Evolutionary conservation across 2,888 invertebrate genomes (phyloP).

Genomic region (Neocrepidodera transversa): DNA sequence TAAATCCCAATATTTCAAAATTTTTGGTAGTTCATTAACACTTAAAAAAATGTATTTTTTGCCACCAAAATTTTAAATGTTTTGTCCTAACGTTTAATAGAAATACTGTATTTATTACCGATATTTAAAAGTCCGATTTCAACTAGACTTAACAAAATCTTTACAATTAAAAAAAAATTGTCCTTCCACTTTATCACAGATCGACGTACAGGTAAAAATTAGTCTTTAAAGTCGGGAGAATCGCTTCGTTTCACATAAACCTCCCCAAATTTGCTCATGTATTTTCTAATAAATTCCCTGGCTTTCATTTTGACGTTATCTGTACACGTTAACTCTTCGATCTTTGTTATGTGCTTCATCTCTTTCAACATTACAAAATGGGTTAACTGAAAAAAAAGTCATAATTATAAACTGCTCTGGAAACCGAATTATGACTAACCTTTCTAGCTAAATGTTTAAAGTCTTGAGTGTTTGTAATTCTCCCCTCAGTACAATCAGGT

Average conservation of each 20-base stretch:
- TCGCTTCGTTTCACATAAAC: slow-evolving; percentile 76
- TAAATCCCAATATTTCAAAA: too few species aligned
- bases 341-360: slow-evolving; percentile 86
- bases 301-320: slow-evolving; percentile 95
- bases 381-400: slow-evolving; percentile 73
- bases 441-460: slow-evolving; percentile 94
- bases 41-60: too few species aligned
- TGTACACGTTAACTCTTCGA: slow-evolving; percentile 85
- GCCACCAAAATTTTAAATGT: too few species aligned
- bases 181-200: slow-evolving; percentile 34
- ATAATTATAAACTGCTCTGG: neutral
- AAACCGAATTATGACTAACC: too few species aligned
- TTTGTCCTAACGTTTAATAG: too few species aligned
- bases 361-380: slow-evolving; percentile 96
- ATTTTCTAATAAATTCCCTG: slow-evolving; percentile 92
- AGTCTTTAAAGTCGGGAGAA: slow-evolving; percentile 60
- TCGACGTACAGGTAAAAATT: slow-evolving; percentile 26
- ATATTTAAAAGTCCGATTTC: too few species aligned
- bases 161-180: too few species aligned
- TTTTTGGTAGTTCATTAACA: too few species aligned
- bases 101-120: too few species aligned
- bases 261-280: slow-evolving; percentile 93
- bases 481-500: slow-evolving; percentile 81
- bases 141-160: too few species aligned
- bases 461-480: slow-evolving; percentile 89